Conservation (phyloP, 1,140 invertebrate species). For the Dreissena rostriformis region DNA sequence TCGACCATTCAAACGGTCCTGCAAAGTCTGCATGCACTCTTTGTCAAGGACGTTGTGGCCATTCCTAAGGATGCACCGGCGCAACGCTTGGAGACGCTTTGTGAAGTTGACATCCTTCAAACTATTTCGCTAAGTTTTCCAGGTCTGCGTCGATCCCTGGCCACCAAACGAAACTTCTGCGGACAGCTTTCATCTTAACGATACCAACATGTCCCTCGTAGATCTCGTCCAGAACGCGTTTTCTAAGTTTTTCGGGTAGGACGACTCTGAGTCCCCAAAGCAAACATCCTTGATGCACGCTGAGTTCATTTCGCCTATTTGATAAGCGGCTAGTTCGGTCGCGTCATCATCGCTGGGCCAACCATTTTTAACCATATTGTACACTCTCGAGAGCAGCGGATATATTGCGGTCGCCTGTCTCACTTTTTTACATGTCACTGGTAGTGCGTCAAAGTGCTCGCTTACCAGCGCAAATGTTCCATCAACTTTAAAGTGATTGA, state of each 20-base stretch:
- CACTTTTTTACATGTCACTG: conserved; percentile 6
- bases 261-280: conserved; percentile 60
- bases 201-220: conserved; percentile 83
- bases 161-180: conserved; percentile 83
- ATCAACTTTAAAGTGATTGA: background rate
- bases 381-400: conserved; percentile 20
- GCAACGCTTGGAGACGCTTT: conserved; percentile 31
- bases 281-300: conserved; percentile 57
- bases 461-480: background rate
- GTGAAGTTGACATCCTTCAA: conserved; percentile 77
- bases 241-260: conserved; percentile 79
- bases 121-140: conserved; percentile 77
- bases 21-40: conserved; percentile 64
- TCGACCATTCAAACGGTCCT: conserved; percentile 60
- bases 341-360: background rate
- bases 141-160: conserved; percentile 81
- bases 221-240: conserved; percentile 78
- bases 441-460: conserved; percentile 14
- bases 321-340: background rate
- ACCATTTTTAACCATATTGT: background rate
- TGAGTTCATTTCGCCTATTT: conserved; percentile 40
- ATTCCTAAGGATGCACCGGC: conserved; percentile 56
- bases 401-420: conserved; percentile 15
- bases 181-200: conserved; percentile 83
- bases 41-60: conserved; percentile 42